These are phyloP conservation scores for Meteorus cinctellus DNA, from an alignment of 2,888 invertebrate species.

Conservation along the genomic window DNA sequence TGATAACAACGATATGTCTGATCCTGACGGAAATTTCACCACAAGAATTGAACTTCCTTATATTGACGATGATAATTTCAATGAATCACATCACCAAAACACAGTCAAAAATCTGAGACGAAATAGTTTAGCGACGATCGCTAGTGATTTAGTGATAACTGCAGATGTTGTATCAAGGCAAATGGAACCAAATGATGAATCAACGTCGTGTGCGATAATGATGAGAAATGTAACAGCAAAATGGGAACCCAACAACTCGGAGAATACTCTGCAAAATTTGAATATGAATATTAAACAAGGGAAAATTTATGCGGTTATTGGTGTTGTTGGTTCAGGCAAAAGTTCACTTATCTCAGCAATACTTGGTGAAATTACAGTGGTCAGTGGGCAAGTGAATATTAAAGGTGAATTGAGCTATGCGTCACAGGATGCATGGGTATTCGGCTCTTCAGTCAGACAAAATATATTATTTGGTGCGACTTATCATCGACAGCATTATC, in stretches of 20 bases:
- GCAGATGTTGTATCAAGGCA: constrained; percentile 52
- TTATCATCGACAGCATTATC: constrained; percentile 78
- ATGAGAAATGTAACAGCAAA: constrained; percentile 69
- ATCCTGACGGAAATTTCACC: constrained; percentile 28
- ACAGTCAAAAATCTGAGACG: constrained; percentile 63
- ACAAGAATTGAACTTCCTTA: constrained; percentile 59
- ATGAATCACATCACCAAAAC: constrained; percentile 63
- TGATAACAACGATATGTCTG: neutral
- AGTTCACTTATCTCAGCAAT: constrained; percentile 81
- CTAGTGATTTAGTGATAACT: constrained; percentile 58
- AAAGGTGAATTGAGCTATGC: constrained; percentile 83
- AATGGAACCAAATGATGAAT: neutral
- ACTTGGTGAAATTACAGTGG: constrained; percentile 81
- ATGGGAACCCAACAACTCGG: constrained; percentile 75
- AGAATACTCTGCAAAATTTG: constrained; percentile 75
- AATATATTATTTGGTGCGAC: constrained; percentile 89
- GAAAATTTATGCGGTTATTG: constrained; percentile 81
- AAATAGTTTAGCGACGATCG: constrained; percentile 67
- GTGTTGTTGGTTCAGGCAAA: constrained; percentile 85
- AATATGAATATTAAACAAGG: constrained; percentile 76
- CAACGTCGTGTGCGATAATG: constrained; percentile 51
- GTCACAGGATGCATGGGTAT: constrained; percentile 90
- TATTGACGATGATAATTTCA: constrained; percentile 61
- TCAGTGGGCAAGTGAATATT: constrained; percentile 78
- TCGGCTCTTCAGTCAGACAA: constrained; percentile 84